A percentile compares a stretch with the other conserved stretches of the same genome.
phyloP scores from a whole-genome alignment of 2,113 vertebrate genomes.

The Anser cygnoides region DNA sequence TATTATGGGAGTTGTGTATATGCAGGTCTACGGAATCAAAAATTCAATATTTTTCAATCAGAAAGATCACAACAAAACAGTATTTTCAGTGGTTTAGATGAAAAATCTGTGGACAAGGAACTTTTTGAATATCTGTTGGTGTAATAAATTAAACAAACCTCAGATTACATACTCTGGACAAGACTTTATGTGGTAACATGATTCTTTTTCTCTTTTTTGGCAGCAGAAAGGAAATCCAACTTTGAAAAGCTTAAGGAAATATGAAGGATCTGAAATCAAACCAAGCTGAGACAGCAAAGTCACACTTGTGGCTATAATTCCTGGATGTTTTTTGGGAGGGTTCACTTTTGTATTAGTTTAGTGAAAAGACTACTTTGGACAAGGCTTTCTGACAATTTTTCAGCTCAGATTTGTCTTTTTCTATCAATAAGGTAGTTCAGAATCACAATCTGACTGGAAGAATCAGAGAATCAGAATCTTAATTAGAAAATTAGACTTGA shows the following conservation, averaged over 20 bases:
- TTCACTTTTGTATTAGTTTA: neutral
- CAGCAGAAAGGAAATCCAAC: neutral
- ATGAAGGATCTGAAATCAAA: neutral
- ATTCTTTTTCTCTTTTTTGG: neutral
- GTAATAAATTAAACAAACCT: neutral
- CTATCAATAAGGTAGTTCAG: neutral
- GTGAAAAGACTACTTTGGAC: neutral
- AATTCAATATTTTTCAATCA: neutral
- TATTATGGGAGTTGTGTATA: neutral
- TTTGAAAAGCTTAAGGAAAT: neutral
- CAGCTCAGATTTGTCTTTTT: neutral
- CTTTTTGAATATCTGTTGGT: neutral
- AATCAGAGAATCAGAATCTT: neutral
- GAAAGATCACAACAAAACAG: neutral
- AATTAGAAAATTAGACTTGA: neutral
- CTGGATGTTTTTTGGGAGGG: accelerated
- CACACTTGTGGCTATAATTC: neutral
- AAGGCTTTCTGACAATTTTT: neutral
- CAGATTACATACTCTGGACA: neutral
- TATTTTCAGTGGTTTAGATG: neutral
- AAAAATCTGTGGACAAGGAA: neutral
- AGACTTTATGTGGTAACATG: neutral
- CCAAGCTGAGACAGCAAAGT: neutral
- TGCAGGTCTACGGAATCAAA: neutral
- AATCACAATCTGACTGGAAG: neutral